Conservation (phyloP, 2,888 invertebrate genomes). For the Xiphydria camelus region DNA sequence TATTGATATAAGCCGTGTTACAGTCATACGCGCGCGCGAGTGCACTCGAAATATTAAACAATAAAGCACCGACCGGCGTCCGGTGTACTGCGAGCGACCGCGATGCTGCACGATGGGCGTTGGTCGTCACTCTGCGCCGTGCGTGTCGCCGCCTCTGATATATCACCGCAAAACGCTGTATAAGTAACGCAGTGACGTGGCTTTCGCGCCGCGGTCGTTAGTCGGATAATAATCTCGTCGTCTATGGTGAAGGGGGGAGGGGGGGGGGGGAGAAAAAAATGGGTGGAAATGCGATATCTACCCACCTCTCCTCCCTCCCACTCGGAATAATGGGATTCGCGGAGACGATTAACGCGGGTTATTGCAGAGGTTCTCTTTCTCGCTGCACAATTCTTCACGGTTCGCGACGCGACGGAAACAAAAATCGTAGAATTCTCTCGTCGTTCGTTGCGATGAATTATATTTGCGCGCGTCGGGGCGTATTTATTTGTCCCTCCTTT, state of each 20-base stretch:
- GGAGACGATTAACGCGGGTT: conserved; percentile 5
- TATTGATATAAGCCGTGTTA: conserved; percentile 27
- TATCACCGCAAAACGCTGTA: conserved; percentile 20
- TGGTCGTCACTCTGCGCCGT: too few relatives aligned
- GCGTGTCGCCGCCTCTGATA: conserved; percentile 15
- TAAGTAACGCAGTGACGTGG: conserved; percentile 15
- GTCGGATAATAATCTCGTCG: conserved; percentile 12
- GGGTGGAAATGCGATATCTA: not conserved
- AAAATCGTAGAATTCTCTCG: too few relatives aligned
- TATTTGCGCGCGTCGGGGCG: too few relatives aligned
- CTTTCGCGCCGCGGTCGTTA: conserved; percentile 16
- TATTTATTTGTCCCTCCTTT: too few relatives aligned
- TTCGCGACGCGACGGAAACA: too few relatives aligned
- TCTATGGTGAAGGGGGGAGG: conserved; percentile 9
- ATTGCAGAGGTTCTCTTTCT: too few relatives aligned
- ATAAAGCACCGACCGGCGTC: conserved; percentile 35
- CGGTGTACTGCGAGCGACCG: too few relatives aligned
- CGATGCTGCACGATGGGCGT: too few relatives aligned
- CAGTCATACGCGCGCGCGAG: too few relatives aligned
- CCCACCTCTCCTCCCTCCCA: conserved; percentile 3
- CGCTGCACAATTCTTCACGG: too few relatives aligned
- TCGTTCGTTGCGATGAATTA: too few relatives aligned
- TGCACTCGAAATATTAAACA: conserved; percentile 39
- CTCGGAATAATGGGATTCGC: not conserved
- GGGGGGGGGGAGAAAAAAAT: conserved; percentile 3